Evolutionary conservation across 1,140 invertebrate genomes (phyloP), one percentile per base, ranked within the genome.

Genomic region (Drosophila arizonae): DNA sequence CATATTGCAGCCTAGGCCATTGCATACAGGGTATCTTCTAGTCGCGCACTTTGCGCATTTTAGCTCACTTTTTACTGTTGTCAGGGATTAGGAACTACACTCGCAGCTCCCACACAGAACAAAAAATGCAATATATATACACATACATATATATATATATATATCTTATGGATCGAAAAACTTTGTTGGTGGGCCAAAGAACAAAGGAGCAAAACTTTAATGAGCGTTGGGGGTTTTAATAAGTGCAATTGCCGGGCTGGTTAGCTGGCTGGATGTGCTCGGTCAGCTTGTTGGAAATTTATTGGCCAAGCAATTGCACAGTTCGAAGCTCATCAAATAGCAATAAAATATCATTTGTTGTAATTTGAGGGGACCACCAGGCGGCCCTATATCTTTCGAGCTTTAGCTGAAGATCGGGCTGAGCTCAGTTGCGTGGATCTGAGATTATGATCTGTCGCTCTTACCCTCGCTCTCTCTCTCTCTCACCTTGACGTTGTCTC

Each of bases 281-380:
- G 43, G 28, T 51, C 36, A 13, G 36, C 36, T 39, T 39, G 36
- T 39, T 39, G 36, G 17, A 72, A 75, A 86, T 86, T 86, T 86
- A 87, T 86, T 81, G 74, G 66, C 72, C 78, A 67, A 66, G 66
- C 81, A 81, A 86, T 86, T 86, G 81, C 82, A 54, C 54, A 66
- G 58, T 58, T 75, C 69, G 62, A 85, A 55, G 81, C 75, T 87
- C 81, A 86, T 86, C 81, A 86, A 86, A 86, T 81, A 81, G 52
- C 82, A 78, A 86, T 86, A 86, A 86, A 86, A 86, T 87, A 87
- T 85, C 81, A 85, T 86, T 86, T 81, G 78, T 43, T 76, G 82
- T 80, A 86, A 86, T 84, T 84, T 85, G 77, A 70, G 54, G 46
- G 26, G 73, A 72, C 77, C 65, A 72, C 72, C 77, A 11, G 57